Base-by-base conservation (phyloP, 2,113 vertebrate genomes). In the Antigone vipio region DNA sequence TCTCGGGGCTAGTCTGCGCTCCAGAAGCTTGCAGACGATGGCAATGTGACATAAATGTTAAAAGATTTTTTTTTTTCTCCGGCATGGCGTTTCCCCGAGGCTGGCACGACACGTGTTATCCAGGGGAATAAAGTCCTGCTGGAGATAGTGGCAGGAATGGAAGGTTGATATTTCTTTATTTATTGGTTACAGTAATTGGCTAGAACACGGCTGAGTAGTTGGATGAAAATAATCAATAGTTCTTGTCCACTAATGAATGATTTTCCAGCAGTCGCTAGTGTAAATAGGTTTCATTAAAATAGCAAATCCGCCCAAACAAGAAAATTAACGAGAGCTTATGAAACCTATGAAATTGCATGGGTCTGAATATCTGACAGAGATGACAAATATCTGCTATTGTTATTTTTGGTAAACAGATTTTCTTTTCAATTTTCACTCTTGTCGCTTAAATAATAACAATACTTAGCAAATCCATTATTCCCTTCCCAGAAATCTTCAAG, bases 151-250 rank as follows among this genome's bases (percentile, higher is more conserved):
- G 74, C 82, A 93, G 89, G 53, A 75, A 89, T 42, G 86, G 73
- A 88, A 94, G 77, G 87, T 81, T 91, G 90, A 42, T 82, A 88
- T 93, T 97, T 87, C 92, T 95, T 95, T 97, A 94, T 95, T 96
- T 96, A 91, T 95, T 94, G 89, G 83, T 93, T 95, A 90, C 94
- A 95, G 92, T 97, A 96, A 96, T 95, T 96, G 96, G 91, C 68
- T 76, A 85, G 93, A 96, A 96, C 75, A 87, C 53, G 87, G 79
- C 85, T 89, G 94, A 93, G 92, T 29, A 89, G 92, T 24, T 91
- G 93, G 93, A 92, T 88, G 84, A 92, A 95, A 97, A 95, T 95
- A 97, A 97, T 95, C 96, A 94, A 97, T 97, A 96, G 91, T 91
- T 93, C 96, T 95, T 93, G 94, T 94, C 88, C 34, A 38, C 94